phyloP scores from a whole-genome alignment of 2,113 vertebrate genomes.

The Ellobius talpinus region DNA sequence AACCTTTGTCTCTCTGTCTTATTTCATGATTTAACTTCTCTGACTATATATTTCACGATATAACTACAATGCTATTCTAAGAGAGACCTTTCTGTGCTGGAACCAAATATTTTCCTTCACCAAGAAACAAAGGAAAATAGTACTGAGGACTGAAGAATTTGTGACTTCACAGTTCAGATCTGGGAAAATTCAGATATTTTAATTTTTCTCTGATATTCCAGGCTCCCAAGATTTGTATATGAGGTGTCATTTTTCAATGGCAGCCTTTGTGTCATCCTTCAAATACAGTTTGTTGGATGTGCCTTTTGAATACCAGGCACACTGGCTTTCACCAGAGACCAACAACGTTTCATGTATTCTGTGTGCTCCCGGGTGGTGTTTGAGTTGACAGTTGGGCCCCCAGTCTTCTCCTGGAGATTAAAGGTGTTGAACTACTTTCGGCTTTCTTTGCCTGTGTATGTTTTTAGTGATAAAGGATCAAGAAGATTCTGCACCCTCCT shows the following conservation, averaged over 20 bases:
- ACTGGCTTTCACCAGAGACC: neutral
- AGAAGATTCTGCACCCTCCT: neutral
- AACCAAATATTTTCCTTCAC: neutral
- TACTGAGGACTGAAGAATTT: neutral
- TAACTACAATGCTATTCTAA: neutral
- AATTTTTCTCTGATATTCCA: neutral
- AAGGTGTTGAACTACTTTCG: conserved; percentile 61
- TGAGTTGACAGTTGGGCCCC: conserved; percentile 19
- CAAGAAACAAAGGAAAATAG: neutral
- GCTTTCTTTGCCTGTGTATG: conserved; percentile 30
- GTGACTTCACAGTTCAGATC: neutral
- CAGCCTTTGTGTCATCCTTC: conserved; percentile 37
- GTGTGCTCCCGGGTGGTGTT: conserved; percentile 29
- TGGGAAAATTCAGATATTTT: conserved; percentile 25
- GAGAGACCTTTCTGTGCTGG: neutral
- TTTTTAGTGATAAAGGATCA: conserved; percentile 58
- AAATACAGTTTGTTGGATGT: neutral
- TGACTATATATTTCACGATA: neutral
- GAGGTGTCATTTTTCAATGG: neutral
- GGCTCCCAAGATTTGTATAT: neutral
- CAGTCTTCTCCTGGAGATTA: conserved; percentile 49
- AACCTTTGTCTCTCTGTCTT: neutral
- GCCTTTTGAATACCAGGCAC: conserved; percentile 29
- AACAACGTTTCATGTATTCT: conserved; percentile 41
- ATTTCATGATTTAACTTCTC: conserved; percentile 4